Evolutionary conservation across 2,888 invertebrate genomes (phyloP), one percentile per base, ranked within the genome.

Genomic region (Amphipyra berbera): DNA sequence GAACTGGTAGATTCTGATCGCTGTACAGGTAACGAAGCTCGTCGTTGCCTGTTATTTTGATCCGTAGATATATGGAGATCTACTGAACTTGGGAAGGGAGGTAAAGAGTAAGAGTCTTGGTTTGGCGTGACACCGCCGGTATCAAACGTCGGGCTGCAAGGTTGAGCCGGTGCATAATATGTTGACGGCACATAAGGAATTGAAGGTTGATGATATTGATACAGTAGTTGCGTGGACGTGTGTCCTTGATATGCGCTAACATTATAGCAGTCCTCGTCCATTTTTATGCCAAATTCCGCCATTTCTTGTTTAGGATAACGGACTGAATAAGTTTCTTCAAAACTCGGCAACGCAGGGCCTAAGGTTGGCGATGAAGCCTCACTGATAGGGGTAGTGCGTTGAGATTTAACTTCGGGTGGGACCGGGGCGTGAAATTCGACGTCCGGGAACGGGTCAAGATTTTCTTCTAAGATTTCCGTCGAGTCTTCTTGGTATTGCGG

Each of bases 311-410:
- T 96, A 65, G 96, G 96, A 85, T 97, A 97, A 70, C 97, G 96
- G 50, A 97, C 96, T 62, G 97, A 97, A 90, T 98, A 98, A 33
- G 97, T 98, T 93, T 98, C 98, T 95, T 98, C 97, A 94, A 98
- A 98, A 93, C 98, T 98, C 71, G 98, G 98, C 83, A 98, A 91
- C 48, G 97, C 96, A 47, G 96, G 96, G 78, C 96, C 95, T 15
- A 90, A 88, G 12, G 87, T 93, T 13, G 93, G 94, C 61, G 95
- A 95, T 41, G 92, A 90, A 41, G 93, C 89, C 75, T 91, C 94
- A 78, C 95, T 95, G 65, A 93, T 85, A 49, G 94, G 92, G 44
- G 93, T 93, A 21, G 88, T 82, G 13, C 93, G 88, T 48, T 93
- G 93, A 46, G 92, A 90, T 80, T 95, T 95, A 40, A 90, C 73